A percentile compares a stretch with the other conserved stretches of the same genome.
phyloP scores from a whole-genome alignment of 2,797 vertebrate genomes.

The Pelobates cultripes region DNA sequence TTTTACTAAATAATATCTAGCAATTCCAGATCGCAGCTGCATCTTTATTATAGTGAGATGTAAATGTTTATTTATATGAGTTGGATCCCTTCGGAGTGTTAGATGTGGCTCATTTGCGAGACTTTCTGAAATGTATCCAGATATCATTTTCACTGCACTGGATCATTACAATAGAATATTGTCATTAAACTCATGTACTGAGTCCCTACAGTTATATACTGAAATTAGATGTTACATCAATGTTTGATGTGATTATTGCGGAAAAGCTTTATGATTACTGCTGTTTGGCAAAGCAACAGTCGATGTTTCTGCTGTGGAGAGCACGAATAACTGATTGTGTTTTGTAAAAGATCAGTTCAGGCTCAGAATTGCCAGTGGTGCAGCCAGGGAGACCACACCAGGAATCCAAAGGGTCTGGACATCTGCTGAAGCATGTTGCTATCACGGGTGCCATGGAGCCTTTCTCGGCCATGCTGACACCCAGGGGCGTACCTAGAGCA shows the following conservation, averaged over 20 bases:
- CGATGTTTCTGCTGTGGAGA: not conserved
- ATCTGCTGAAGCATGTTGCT: no score
- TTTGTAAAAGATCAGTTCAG: not conserved
- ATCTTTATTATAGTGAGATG: constrained; percentile 30
- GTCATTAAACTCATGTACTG: not conserved
- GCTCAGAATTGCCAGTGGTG: no score
- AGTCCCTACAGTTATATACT: constrained; percentile 8
- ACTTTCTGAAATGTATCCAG: constrained; percentile 2
- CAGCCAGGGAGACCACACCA: no score
- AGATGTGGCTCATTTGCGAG: not conserved
- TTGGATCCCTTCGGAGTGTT: constrained; percentile 11
- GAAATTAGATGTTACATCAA: constrained; percentile 12
- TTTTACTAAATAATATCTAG: constrained; percentile 16
- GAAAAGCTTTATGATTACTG: constrained; percentile 16
- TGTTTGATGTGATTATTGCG: not conserved
- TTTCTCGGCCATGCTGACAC: no score
- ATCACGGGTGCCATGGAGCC: no score
- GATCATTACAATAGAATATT: not conserved
- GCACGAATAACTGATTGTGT: not conserved
- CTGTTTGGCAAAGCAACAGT: not conserved
- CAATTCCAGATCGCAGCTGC: constrained; percentile 14
- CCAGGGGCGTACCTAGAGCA: no score
- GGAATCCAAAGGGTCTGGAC: no score
- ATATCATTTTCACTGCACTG: not conserved
- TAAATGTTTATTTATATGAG: constrained; percentile 8